phyloP scores from a whole-genome alignment of 2,797 vertebrate species.

The Sebastes oblongus region DNA sequence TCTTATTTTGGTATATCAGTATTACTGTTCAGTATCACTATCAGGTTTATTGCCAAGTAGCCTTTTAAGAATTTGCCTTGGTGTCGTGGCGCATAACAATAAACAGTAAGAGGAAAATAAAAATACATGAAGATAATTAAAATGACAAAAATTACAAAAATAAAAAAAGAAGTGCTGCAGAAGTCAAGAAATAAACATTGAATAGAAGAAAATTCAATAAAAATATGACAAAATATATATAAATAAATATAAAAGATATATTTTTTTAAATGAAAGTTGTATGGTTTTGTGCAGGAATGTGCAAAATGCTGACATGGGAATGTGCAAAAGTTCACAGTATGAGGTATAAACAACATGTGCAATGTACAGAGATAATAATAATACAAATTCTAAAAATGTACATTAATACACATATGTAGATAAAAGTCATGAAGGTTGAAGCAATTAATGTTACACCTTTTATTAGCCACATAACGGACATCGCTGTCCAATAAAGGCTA shows the following conservation, averaged over 20 bases:
- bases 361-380: neutral
- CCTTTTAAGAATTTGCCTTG: neutral
- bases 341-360: neutral
- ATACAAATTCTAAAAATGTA: neutral
- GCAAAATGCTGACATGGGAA: no score
- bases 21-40: neutral
- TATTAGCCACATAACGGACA: neutral
- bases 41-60: neutral
- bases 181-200: no score
- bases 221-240: no score
- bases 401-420: neutral
- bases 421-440: neutral
- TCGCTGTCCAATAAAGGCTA: no score
- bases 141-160: neutral
- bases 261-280: no score
- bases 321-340: no score
- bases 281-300: no score
- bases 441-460: neutral
- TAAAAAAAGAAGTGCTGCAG: neutral
- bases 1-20: neutral
- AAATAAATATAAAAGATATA: no score
- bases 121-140: no score
- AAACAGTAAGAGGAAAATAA: neutral
- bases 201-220: no score
- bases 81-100: neutral